Percentiles rank a stretch among this genome's conserved stretches.
Evolutionary conservation across 2,888 invertebrate genomes (phyloP).

Genomic region (Mimachlamys varia): DNA sequence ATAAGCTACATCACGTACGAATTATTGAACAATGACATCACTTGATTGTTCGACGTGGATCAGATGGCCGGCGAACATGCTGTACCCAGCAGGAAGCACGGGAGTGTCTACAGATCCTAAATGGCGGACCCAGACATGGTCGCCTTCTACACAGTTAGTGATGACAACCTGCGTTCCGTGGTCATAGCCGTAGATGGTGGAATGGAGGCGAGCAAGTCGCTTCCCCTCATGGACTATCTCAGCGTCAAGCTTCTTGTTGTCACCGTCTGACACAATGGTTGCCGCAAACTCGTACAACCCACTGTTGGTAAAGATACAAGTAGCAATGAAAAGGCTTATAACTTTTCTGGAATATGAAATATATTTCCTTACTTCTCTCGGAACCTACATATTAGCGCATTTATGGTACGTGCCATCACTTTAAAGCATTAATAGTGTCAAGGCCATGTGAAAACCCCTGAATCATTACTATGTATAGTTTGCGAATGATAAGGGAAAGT

Average conservation of each 20-base stretch:
- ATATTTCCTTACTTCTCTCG: too few relatives aligned
- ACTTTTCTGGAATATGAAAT: too few relatives aligned
- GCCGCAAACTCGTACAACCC: constrained; percentile 44
- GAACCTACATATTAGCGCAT: too few relatives aligned
- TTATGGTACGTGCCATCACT: too few relatives aligned
- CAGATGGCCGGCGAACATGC: constrained; percentile 38
- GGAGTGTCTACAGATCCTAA: constrained; percentile 33
- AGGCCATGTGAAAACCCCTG: too few relatives aligned
- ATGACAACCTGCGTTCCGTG: constrained; percentile 42
- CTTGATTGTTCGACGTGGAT: neutral
- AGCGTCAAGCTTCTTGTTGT: constrained; percentile 42
- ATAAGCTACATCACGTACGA: neutral
- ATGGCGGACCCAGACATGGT: constrained; percentile 45
- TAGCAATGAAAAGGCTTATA: neutral
- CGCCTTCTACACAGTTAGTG: constrained; percentile 36
- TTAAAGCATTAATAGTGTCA: too few relatives aligned
- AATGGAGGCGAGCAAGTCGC: constrained; percentile 38
- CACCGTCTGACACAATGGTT: constrained; percentile 39
- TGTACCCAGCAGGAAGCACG: constrained; percentile 39
- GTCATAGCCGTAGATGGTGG: constrained; percentile 42
- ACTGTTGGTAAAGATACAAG: neutral
- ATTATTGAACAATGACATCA: neutral
- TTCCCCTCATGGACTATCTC: constrained; percentile 38
- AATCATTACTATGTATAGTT: too few relatives aligned
- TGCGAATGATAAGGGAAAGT: too few relatives aligned